A percentile compares a stretch with the other conserved stretches of the same genome.
Evolutionary conservation across 2,113 vertebrate genomes (phyloP).

Genomic region (Ascaphus truei): DNA sequence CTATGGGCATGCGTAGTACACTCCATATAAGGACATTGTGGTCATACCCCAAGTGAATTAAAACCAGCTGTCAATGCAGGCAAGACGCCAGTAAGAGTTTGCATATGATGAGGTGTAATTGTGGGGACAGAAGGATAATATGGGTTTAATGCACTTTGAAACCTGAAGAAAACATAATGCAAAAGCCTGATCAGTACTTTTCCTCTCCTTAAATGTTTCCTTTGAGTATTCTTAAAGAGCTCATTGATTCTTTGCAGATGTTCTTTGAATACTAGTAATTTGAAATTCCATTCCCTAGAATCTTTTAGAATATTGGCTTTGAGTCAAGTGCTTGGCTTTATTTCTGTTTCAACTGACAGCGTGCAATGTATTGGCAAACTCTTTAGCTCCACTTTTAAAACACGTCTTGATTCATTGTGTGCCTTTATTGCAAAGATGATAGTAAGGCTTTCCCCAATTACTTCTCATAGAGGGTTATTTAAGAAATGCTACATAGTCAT

Average conservation of each 20-base stretch:
- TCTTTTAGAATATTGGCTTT: slow-evolving; percentile 26
- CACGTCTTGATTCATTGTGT: not conserved
- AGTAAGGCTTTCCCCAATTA: slow-evolving; percentile 1
- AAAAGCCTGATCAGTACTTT: slow-evolving; percentile 22
- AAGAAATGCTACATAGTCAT: slow-evolving; percentile 1
- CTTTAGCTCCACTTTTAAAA: not conserved
- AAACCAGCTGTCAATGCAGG: not conserved
- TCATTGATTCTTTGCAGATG: slow-evolving; percentile 37
- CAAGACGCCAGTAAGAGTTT: not conserved
- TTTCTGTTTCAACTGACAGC: slow-evolving; percentile 15
- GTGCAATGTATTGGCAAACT: slow-evolving; percentile 17
- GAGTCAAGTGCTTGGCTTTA: slow-evolving; percentile 24
- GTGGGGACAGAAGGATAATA: not conserved
- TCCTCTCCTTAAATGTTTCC: slow-evolving; percentile 7
- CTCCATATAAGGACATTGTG: not conserved
- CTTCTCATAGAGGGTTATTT: not conserved
- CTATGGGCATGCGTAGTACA: too few species aligned
- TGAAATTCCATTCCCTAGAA: slow-evolving; percentile 32
- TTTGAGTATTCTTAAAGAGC: slow-evolving; percentile 30
- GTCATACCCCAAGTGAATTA: not conserved
- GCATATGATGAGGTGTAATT: not conserved
- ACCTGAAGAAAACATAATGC: slow-evolving; percentile 8
- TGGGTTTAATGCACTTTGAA: not conserved
- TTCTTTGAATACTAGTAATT: slow-evolving; percentile 27
- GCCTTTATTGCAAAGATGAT: not conserved